Evolutionary conservation across 1,140 invertebrate species (phyloP).

Genomic region (Leptonema lineaticorne): DNA sequence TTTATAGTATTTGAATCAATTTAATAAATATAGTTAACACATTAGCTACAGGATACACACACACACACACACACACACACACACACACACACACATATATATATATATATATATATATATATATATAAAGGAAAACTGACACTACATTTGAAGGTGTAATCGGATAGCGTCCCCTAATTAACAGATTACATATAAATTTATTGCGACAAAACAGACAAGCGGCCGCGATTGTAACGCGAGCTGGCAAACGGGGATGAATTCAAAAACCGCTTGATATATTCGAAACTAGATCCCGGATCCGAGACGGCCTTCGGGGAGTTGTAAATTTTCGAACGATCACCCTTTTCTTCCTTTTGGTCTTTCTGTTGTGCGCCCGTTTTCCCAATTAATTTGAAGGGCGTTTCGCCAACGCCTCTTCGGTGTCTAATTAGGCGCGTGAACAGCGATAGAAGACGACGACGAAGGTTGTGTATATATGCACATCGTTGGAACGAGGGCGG

Average conservation of each 20-base stretch:
- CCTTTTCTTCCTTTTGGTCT: no score
- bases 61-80: no score
- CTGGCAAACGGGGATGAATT: slow-evolving; percentile 31
- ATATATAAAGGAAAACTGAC: not conserved
- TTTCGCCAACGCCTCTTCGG: slow-evolving; percentile 40
- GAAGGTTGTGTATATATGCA: no score
- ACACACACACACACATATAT: no score
- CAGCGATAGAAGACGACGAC: slow-evolving; percentile 29
- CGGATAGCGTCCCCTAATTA: slow-evolving; percentile 31
- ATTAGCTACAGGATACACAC: no score
- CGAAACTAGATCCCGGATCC: slow-evolving; percentile 38
- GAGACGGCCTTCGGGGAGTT: slow-evolving; percentile 26
- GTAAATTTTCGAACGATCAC: slow-evolving; percentile 39
- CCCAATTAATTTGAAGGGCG: slow-evolving; percentile 43
- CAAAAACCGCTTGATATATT: slow-evolving; percentile 42
- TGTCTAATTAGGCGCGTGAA: slow-evolving; percentile 42
- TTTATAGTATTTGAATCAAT: no score
- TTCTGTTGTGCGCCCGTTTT: no score
- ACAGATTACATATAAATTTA: slow-evolving; percentile 40
- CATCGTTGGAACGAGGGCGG: slow-evolving; percentile 27
- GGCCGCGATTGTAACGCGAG: slow-evolving; percentile 37
- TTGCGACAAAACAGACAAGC: slow-evolving; percentile 14
- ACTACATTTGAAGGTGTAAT: not conserved
- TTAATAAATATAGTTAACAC: no score
- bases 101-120: no score